Percentiles rank a stretch among this genome's conserved stretches.
These are phyloP conservation scores for Carapus acus DNA, from an alignment of 2,797 vertebrate genomes.

Conservation along the genomic window DNA sequence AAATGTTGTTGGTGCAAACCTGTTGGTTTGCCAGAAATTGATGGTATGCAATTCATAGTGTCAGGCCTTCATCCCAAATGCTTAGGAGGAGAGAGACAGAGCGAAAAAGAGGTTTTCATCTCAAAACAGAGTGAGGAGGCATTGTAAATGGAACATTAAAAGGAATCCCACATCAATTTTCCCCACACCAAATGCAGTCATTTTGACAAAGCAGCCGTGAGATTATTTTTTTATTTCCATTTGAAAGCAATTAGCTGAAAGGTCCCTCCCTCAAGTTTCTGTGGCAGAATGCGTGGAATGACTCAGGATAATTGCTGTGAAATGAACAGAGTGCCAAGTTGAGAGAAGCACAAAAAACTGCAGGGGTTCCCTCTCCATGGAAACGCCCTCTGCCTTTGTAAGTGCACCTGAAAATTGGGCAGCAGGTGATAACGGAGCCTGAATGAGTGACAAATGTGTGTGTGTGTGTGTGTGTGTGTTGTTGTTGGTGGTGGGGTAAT, in stretches of 20 bases:
- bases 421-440: conserved; percentile 65
- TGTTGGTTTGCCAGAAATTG: conserved; percentile 21
- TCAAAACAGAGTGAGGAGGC: conserved; percentile 50
- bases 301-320: conserved; percentile 74
- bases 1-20: conserved; percentile 14
- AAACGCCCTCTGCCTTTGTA: conserved; percentile 70
- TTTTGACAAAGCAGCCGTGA: conserved; percentile 67
- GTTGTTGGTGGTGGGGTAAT: conserved; percentile 53
- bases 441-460: conserved; percentile 65
- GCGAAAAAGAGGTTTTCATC: conserved; percentile 49
- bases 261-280: conserved; percentile 64
- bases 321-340: conserved; percentile 68
- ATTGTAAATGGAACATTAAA: conserved; percentile 63
- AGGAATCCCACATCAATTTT: conserved; percentile 61
- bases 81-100: no score
- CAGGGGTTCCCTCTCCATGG: conserved; percentile 67
- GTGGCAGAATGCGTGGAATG: conserved; percentile 63
- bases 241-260: conserved; percentile 71
- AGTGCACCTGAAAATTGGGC: conserved; percentile 67
- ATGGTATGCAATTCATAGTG: conserved; percentile 14
- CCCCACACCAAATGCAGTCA: conserved; percentile 53
- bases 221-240: conserved; percentile 73
- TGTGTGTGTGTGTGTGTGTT: no score
- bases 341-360: conserved; percentile 57
- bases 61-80: conserved; percentile 41